A percentile compares a stretch with the other conserved stretches of the same genome.
Evolutionary conservation across 1,140 invertebrate species (phyloP).

Genomic region (Tetramorium alpestre): DNA sequence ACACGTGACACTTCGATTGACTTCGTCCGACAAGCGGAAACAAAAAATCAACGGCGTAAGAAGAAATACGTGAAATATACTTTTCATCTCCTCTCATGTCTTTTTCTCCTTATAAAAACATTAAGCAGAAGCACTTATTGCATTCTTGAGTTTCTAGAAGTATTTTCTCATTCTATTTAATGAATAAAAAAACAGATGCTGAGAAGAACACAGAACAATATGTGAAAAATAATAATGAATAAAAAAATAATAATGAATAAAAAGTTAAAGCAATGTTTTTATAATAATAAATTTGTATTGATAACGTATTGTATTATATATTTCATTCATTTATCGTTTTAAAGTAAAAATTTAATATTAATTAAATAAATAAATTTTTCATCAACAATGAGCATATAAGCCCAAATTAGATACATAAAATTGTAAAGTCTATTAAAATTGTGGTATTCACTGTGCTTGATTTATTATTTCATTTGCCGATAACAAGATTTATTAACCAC

Average conservation of each 20-base stretch:
- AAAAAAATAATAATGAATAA: neutral
- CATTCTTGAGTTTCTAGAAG: neutral
- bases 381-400: neutral
- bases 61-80: neutral
- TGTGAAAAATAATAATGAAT: neutral
- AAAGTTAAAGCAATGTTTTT: neutral
- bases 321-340: neutral
- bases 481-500: constrained; percentile 21
- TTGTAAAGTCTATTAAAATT: constrained; percentile 1
- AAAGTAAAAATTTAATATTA: neutral
- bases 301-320: neutral
- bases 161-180: neutral
- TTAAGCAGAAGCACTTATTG: neutral
- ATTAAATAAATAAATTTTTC: neutral
- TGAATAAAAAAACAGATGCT: neutral
- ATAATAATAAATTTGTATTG: neutral
- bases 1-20: neutral
- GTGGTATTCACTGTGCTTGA: neutral
- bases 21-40: constrained; percentile 51
- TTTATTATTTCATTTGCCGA: neutral
- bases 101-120: neutral
- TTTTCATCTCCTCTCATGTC: neutral
- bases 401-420: neutral
- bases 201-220: neutral
- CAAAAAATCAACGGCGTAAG: constrained; percentile 31